Conservation (phyloP, 2,888 invertebrate genomes). For the Sthenelais limicola region DNA sequence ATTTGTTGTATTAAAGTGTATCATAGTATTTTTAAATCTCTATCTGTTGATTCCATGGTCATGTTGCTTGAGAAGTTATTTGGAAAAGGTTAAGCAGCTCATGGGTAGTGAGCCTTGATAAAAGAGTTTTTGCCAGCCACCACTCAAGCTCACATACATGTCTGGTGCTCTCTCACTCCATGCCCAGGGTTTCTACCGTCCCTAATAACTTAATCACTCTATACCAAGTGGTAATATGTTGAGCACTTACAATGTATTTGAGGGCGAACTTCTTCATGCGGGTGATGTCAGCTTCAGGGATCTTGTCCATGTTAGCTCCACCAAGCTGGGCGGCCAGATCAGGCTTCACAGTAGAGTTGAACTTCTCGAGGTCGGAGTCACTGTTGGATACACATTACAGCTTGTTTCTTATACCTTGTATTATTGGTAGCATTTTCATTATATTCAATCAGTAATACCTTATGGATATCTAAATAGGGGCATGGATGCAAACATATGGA, state of each 20-base stretch:
- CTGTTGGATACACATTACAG: too few species aligned
- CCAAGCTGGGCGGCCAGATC: neutral
- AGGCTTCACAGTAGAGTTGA: constrained; percentile 23
- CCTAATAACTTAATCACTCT: neutral
- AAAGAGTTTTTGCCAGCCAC: too few species aligned
- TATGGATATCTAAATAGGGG: too few species aligned
- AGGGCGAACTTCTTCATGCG: constrained; percentile 9
- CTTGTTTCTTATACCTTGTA: too few species aligned
- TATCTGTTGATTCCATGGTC: too few species aligned
- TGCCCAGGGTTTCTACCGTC: neutral
- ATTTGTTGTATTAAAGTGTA: too few species aligned
- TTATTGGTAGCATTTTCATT: neutral
- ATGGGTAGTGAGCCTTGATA: too few species aligned
- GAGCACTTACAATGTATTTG: constrained; percentile 13
- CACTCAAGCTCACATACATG: neutral
- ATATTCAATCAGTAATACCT: neutral
- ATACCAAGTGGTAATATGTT: neutral
- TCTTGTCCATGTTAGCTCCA: neutral
- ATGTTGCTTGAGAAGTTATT: too few species aligned
- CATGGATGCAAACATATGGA: neutral
- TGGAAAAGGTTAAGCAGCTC: too few species aligned
- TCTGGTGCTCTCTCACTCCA: neutral
- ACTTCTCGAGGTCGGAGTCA: constrained; percentile 8
- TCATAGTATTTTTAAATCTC: too few species aligned
- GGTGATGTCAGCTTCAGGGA: neutral